A percentile compares a stretch with the other conserved stretches of the same genome.
phyloP scores from a whole-genome alignment of 2,113 vertebrate species.

The Echinops telfairi region DNA sequence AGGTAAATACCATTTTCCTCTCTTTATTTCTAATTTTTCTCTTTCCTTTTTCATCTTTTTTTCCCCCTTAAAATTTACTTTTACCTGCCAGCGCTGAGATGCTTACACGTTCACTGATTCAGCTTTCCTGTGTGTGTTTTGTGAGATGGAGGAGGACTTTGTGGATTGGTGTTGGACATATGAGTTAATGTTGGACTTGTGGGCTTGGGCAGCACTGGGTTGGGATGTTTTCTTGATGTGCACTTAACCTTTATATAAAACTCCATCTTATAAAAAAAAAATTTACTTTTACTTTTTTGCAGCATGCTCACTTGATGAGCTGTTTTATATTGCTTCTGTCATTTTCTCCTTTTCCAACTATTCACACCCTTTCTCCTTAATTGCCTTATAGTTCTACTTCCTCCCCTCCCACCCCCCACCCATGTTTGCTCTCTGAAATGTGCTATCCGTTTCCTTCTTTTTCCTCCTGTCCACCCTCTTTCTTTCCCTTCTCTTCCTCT shows the following conservation, averaged over 20 bases:
- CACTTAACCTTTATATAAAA: too few species aligned
- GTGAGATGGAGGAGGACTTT: too few species aligned
- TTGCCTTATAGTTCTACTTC: not conserved
- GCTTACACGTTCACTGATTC: too few species aligned
- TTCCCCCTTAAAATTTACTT: not conserved
- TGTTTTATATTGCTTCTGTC: not conserved
- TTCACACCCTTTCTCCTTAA: not conserved
- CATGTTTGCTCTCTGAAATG: not conserved
- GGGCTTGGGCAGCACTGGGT: too few species aligned
- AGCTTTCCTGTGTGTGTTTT: too few species aligned
- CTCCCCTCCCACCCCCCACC: not conserved
- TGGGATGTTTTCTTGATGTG: too few species aligned
- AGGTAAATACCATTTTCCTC: not conserved
- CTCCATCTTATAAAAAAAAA: too few species aligned
- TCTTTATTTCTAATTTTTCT: slow-evolving; percentile 14
- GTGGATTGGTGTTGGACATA: too few species aligned
- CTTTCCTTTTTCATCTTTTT: not conserved
- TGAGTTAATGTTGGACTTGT: too few species aligned
- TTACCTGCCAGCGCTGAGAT: too few species aligned
- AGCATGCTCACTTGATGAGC: too few species aligned
- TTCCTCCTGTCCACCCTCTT: not conserved
- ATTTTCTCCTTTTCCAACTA: not conserved
- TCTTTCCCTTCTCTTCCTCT: not conserved
- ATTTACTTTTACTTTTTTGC: not conserved
- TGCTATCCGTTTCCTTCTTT: not conserved